A percentile compares a stretch with the other conserved stretches of the same genome.
Evolutionary conservation across 2,888 invertebrate genomes (phyloP).

Genomic region (Abscondita cerata): DNA sequence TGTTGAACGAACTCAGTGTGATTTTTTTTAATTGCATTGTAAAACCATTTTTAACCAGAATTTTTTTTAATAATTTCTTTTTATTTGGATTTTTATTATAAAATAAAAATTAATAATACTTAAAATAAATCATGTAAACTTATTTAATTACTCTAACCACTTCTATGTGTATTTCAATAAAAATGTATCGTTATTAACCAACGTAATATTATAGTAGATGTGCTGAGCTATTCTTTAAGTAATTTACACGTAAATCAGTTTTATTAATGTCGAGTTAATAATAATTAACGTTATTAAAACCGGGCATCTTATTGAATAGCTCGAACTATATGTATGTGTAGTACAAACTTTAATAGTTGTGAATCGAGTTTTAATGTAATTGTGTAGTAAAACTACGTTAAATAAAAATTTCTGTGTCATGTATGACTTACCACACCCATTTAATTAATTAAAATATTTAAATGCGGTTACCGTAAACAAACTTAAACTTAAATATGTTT

Average conservation of each 20-base stretch:
- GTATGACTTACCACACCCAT: no score
- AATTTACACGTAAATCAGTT: not conserved
- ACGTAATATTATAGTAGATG: constrained; percentile 11
- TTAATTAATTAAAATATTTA: no score
- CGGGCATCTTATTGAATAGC: constrained; percentile 8
- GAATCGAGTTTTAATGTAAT: constrained; percentile 6
- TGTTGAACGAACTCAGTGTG: no score
- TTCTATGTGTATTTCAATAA: no score
- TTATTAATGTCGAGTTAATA: not conserved
- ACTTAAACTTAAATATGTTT: no score
- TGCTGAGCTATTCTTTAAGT: constrained; percentile 32
- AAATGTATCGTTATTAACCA: constrained; percentile 9
- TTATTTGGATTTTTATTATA: not conserved
- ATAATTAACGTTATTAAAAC: not conserved
- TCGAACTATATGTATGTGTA: constrained; percentile 5
- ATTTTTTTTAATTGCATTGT: not conserved
- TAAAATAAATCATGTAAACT: not conserved
- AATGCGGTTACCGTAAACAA: no score
- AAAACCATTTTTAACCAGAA: not conserved
- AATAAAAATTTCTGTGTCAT: constrained; percentile 3
- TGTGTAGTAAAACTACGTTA: not conserved
- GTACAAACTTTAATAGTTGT: constrained; percentile 2
- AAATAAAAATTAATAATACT: not conserved
- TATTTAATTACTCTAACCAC: no score
- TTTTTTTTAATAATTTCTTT: constrained; percentile 1